Evolutionary conservation across 2,797 vertebrate genomes (phyloP).

Genomic region (Dryobates pubescens): DNA sequence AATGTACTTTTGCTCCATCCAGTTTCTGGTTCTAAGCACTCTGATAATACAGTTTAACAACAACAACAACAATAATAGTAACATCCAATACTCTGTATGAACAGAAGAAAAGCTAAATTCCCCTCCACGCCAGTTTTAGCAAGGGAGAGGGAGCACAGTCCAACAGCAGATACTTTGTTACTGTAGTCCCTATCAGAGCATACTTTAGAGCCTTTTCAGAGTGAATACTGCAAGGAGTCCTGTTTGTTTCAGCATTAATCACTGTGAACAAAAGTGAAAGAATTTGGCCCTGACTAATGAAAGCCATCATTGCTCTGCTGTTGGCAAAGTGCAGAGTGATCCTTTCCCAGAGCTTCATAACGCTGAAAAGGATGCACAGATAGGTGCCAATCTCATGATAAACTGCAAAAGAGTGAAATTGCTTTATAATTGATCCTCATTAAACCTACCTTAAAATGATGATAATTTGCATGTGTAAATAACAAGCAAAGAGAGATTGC

Average conservation of each 20-base stretch:
- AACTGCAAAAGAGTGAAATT: background rate
- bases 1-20: background rate
- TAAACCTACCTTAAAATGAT: constrained; percentile 11
- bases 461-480: constrained; percentile 3
- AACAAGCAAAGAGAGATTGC: background rate
- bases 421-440: background rate
- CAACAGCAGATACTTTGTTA: constrained; percentile 58
- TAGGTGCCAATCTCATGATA: constrained; percentile 13
- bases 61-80: background rate
- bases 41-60: background rate
- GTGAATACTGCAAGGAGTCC: constrained; percentile 39
- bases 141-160: background rate
- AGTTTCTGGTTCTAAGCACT: background rate
- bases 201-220: constrained; percentile 36
- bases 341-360: constrained; percentile 32
- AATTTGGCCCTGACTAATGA: constrained; percentile 30
- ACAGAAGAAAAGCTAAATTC: background rate
- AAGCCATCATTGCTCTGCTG: constrained; percentile 25
- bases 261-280: constrained; percentile 52
- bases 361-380: constrained; percentile 2
- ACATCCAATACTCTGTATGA: background rate
- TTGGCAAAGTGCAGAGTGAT: background rate
- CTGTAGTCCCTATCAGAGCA: background rate
- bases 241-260: constrained; percentile 59
- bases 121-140: background rate